Conservation (phyloP, 2,113 vertebrate genomes). For the Eulemur rufifrons region DNA sequence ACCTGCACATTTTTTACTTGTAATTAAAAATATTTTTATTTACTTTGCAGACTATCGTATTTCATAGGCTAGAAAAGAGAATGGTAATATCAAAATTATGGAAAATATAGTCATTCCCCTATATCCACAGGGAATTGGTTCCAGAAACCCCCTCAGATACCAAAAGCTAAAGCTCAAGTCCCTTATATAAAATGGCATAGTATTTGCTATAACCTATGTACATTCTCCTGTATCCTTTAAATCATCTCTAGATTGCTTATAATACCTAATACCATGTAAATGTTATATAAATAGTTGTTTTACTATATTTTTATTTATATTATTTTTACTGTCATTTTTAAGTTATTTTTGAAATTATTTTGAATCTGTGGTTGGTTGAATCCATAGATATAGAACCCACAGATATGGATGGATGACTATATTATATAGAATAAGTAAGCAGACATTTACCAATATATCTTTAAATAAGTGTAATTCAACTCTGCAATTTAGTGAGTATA, state of each 20-base stretch:
- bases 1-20: background rate
- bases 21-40: background rate
- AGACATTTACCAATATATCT: background rate
- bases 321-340: background rate
- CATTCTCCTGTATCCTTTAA: background rate
- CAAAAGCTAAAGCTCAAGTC: background rate
- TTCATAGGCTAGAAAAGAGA: constrained; percentile 17
- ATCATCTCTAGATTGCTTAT: background rate
- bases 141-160: background rate
- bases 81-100: background rate
- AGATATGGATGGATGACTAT: background rate
- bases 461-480: background rate
- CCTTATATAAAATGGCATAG: background rate
- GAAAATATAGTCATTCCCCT: background rate
- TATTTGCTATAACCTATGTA: background rate
- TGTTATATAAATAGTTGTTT: background rate
- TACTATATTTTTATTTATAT: background rate
- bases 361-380: background rate
- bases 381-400: background rate
- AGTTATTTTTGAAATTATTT: background rate
- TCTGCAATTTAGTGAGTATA: background rate
- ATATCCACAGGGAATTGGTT: background rate
- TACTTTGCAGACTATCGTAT: background rate
- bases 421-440: background rate
- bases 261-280: background rate